phyloP scores from a whole-genome alignment of 2,888 invertebrate species.

The Cephonodes hylas region DNA sequence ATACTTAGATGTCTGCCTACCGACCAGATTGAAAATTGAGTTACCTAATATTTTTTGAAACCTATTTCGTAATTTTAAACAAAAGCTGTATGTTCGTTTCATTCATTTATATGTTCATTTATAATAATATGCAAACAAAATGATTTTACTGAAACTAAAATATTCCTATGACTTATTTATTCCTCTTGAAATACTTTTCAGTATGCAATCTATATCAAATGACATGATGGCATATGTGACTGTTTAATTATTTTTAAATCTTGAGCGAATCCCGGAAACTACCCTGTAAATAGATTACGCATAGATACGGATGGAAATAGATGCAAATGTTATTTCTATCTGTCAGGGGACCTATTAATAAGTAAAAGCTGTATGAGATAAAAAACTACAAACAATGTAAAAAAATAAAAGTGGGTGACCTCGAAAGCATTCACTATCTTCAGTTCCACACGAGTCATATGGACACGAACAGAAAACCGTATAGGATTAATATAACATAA shows the following conservation, averaged over 20 bases:
- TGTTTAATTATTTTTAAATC: not conserved
- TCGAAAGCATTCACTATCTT: conserved; percentile 41
- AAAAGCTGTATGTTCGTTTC: no score
- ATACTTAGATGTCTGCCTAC: no score
- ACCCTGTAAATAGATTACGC: not conserved
- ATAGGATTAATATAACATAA: not conserved
- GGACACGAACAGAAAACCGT: not conserved
- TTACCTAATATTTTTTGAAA: no score
- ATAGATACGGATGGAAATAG: not conserved
- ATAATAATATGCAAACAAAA: no score
- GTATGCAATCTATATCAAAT: not conserved
- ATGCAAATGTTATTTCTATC: not conserved
- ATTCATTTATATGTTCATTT: no score
- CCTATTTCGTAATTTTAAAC: no score
- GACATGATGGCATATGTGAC: no score
- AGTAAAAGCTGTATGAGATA: conserved; percentile 18
- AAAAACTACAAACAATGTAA: conserved; percentile 25
- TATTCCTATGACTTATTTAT: not conserved
- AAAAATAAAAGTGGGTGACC: conserved; percentile 40
- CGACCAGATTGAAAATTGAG: no score
- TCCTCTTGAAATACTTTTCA: not conserved
- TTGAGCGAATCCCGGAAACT: conserved; percentile 3
- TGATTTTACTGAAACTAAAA: no score
- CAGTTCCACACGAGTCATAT: conserved; percentile 14
- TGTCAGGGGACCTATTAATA: conserved; percentile 3